Conservation (phyloP, 2,888 invertebrate genomes). For the Napeogenes inachia region DNA sequence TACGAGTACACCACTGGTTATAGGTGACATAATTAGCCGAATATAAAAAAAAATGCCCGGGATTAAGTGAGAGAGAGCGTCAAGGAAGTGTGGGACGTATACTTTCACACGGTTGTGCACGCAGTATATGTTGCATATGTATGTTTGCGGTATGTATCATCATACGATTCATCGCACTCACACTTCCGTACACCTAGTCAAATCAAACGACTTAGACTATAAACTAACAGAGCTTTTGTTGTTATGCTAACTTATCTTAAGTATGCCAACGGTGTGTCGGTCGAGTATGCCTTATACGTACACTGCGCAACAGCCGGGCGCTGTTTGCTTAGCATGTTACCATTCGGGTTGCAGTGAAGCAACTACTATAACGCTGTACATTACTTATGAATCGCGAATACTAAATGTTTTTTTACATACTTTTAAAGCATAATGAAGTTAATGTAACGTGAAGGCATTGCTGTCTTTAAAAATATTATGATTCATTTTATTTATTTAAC, state of each 20-base stretch:
- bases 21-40: background rate
- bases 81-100: constrained; percentile 1
- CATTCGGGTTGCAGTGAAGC: too few species aligned
- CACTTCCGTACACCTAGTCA: constrained; percentile 22
- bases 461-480: background rate
- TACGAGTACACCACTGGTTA: background rate
- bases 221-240: constrained; percentile 14
- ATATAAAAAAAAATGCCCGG: background rate
- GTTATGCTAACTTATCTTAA: constrained; percentile 11
- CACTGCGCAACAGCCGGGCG: background rate
- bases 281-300: background rate
- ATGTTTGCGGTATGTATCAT: background rate
- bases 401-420: background rate
- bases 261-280: constrained; percentile 3
- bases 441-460: background rate
- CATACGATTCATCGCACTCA: background rate
- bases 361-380: too few species aligned
- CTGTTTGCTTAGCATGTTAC: constrained; percentile 1
- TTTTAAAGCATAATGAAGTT: background rate
- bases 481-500: background rate
- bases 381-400: background rate
- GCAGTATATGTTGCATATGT: background rate
- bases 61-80: background rate
- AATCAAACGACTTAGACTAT: constrained; percentile 22
- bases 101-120: background rate